Base-by-base conservation (phyloP, 2,888 invertebrate species). In the Argyresthia albistria region DNA sequence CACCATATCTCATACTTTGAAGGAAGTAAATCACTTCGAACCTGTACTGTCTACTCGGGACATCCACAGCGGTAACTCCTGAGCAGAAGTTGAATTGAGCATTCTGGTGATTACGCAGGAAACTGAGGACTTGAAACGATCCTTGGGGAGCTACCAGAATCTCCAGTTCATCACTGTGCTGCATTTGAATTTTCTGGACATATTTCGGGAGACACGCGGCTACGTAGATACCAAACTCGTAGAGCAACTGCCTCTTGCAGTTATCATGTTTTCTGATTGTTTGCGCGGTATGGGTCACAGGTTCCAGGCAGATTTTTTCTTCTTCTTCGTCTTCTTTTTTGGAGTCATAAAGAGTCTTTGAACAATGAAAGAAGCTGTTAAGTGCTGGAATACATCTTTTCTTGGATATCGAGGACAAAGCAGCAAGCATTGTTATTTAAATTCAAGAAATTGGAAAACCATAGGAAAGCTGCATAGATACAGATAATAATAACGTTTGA, bases 121-220 rank as follows among this genome's bases (percentile, higher is more conserved):
- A 86, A 60, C 65, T 71, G 6, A 75, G 60, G 1, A 84, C 83
- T 35, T 60, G 78, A 50, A 61, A 69, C 46, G 81, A 39, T 3
- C 86, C 86, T 36, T 79, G 79, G 10, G 86, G 84, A 3, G 70
- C 76, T 4, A 76, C 73, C 0, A 80, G 58, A 47, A 86, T 72
- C 58, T 86, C 83, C 46, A 86, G 57, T 57, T 84, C 73, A 53
- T 82, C 86, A 0, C 62, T 73, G 53, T 80, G 78, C 52, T 82
- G 80, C 68, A 86, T 67, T 61, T 78, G 80, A 16, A 84, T 63
- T 58, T 76, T 77, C 57, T 86, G 86, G 1, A 86, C 81, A 55
- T 64, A 86, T 58, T 83, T 86, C 0, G 86, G 86, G 59, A 84
- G 55, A 57, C 84, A 86, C 2, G 77, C 71, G 1, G 80, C 86